Conservation (phyloP, 2,888 invertebrate genomes). For the Catocala fraxini region DNA sequence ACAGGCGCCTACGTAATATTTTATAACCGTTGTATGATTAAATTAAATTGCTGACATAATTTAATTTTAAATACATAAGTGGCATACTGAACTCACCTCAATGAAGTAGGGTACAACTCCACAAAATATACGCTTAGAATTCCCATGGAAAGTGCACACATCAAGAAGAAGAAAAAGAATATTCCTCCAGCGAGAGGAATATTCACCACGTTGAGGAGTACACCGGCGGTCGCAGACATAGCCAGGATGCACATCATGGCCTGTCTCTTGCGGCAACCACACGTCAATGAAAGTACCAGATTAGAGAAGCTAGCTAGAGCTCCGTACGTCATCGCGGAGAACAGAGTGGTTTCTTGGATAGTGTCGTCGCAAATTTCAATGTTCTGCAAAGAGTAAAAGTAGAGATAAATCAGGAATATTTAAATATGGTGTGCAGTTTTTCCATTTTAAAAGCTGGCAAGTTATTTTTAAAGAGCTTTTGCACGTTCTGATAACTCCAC, state of each 20-base stretch:
- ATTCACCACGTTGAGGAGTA: constrained; percentile 71
- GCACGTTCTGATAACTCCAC: no score
- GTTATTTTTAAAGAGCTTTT: no score
- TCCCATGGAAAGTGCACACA: constrained; percentile 81
- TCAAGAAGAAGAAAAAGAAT: constrained; percentile 81
- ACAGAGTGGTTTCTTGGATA: constrained; percentile 77
- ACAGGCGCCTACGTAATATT: no score
- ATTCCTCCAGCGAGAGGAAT: constrained; percentile 78
- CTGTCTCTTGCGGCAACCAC: constrained; percentile 73
- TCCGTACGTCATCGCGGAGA: constrained; percentile 81
- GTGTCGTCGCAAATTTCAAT: constrained; percentile 76
- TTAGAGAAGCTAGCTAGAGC: constrained; percentile 76
- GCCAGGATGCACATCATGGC: constrained; percentile 76
- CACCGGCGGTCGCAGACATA: constrained; percentile 66
- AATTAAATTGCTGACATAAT: no score
- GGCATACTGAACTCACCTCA: constrained; percentile 65
- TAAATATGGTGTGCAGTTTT: no score
- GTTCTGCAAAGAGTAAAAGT: constrained; percentile 50
- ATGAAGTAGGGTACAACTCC: constrained; percentile 80
- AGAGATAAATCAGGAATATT: no score
- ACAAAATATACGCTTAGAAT: constrained; percentile 82
- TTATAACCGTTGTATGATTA: no score
- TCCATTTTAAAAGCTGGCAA: no score
- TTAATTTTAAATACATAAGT: no score
- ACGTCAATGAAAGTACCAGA: constrained; percentile 77